Evolutionary conservation across 2,888 invertebrate genomes (phyloP), one percentile per base, ranked within the genome.

Genomic region (Diadegma fenestrale): DNA sequence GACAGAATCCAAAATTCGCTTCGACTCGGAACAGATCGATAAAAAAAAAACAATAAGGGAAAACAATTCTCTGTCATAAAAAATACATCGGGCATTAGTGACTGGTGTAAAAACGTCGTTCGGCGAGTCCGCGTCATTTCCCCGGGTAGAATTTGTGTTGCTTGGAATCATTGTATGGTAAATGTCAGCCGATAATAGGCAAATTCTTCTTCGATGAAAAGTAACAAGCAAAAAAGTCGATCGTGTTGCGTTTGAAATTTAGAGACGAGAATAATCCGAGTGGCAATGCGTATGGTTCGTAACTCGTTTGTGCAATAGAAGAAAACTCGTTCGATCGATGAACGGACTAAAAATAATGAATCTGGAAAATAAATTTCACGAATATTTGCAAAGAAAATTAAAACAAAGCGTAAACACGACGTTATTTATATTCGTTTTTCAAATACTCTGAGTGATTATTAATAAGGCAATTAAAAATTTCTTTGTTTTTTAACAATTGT

Each of bases 41-140:
- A n/a, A 22, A 63, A 78, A 45, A 48, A 26, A 5, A 41, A 43
- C 68, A 41, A 54, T 43, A 78, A 81, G 73, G 77, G 48, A 43
- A 80, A 61, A 68, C 64, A 69, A 78, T 64, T 64, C 69, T 79
- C 73, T 69, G 71, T 79, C 76, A 75, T 79, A 64, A n/a, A 45
- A 45, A n/a, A 64, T 12, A 86, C 86, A 89, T 89, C 89, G 88
- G 37, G 37, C 89, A 90, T 89, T 89, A 87, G 89, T 89, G 88
- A 88, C 80, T 84, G 66, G 79, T 86, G 86, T 86, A 83, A 80
- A 64, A 43, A 22, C 12, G 66, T 69, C 41, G 64, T 77, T 75
- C 43, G 37, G 76, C 71, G n/a, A 58, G 45, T 85, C 63, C 22
- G 30, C 63, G 71, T 80, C 26, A 80, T 80, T 82, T 73, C 71